A percentile compares a stretch with the other conserved stretches of the same genome.
These are phyloP conservation scores for Oceanodroma tethys DNA, from an alignment of 2,113 vertebrate genomes.

Conservation along the genomic window DNA sequence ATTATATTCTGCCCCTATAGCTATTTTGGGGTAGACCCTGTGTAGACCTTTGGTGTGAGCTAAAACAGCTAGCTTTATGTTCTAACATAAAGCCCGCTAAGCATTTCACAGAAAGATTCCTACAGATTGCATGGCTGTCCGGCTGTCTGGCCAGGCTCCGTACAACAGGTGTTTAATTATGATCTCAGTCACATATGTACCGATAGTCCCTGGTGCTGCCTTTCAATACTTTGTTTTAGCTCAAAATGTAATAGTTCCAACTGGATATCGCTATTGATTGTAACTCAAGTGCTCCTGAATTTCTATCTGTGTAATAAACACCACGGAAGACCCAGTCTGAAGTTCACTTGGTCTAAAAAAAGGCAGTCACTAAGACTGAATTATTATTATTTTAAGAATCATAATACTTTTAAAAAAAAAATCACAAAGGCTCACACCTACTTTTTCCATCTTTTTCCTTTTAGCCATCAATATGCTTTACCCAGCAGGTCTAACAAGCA, in stretches of 20 bases:
- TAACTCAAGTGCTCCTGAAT: background rate
- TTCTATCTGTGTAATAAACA: background rate
- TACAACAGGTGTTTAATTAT: constrained; percentile 18
- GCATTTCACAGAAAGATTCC: background rate
- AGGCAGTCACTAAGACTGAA: background rate
- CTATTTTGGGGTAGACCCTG: background rate
- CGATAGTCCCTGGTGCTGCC: background rate
- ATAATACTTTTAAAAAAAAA: background rate
- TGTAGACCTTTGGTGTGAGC: background rate
- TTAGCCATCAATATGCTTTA: constrained; percentile 9
- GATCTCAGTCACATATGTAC: background rate
- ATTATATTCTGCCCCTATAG: background rate
- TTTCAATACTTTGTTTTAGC: background rate
- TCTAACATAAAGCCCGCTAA: background rate
- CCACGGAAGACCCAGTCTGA: background rate
- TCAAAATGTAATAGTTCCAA: background rate
- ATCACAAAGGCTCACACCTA: background rate
- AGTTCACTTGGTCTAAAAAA: background rate
- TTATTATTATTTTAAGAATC: background rate
- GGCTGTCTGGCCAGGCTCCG: background rate
- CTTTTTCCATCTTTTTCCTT: background rate
- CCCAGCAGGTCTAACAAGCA: constrained; percentile 34
- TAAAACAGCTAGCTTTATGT: background rate
- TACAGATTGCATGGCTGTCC: background rate
- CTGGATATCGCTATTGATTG: background rate